Percentiles rank a stretch among this genome's conserved stretches.
These are phyloP conservation scores for Cyrtonyx montezumae DNA, from an alignment of 2,113 vertebrate genomes.

Conservation along the genomic window DNA sequence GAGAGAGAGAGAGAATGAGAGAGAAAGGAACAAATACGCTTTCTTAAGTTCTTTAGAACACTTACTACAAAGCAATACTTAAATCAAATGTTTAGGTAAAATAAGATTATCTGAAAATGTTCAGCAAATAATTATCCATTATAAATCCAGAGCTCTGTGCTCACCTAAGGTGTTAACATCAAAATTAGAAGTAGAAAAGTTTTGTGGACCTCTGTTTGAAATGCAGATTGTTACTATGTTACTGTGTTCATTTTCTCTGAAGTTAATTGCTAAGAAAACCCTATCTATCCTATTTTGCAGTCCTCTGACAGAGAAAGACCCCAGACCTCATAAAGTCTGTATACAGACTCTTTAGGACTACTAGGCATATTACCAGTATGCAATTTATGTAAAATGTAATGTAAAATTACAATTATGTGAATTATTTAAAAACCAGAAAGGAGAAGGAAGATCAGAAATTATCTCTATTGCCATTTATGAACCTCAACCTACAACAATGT, in stretches of 20 bases:
- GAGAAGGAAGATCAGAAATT: neutral
- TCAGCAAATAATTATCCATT: neutral
- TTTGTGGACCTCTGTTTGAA: neutral
- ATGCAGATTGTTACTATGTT: neutral
- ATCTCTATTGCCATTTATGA: neutral
- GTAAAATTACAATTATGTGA: neutral
- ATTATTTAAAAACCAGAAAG: neutral
- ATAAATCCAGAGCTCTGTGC: neutral
- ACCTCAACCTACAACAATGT: neutral
- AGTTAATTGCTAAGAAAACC: neutral
- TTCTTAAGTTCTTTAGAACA: neutral
- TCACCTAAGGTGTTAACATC: neutral
- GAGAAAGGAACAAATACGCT: neutral
- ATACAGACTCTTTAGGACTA: neutral
- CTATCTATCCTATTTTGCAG: neutral
- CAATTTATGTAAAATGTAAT: neutral
- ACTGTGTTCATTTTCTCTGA: neutral
- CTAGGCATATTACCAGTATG: neutral
- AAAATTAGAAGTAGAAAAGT: neutral
- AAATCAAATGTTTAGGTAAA: slow-evolving; percentile 18
- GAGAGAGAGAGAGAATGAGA: no score
- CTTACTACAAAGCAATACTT: neutral
- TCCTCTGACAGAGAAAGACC: neutral
- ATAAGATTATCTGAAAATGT: neutral
- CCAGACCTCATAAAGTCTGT: neutral